Evolutionary conservation across 2,113 vertebrate species (phyloP).

Genomic region (Struthio camelus): DNA sequence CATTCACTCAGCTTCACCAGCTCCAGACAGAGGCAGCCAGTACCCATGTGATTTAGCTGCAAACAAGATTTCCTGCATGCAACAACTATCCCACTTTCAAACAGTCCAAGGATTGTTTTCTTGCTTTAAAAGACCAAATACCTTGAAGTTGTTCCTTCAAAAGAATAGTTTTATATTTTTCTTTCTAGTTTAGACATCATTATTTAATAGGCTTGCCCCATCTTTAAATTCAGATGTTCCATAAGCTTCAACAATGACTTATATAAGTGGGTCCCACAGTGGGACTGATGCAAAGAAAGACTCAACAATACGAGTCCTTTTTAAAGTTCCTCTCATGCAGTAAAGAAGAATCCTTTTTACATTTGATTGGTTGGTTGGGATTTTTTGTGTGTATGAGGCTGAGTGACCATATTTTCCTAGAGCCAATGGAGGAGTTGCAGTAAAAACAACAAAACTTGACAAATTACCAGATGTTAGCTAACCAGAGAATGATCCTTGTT

Average conservation of each 20-base stretch:
- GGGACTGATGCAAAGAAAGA: background rate
- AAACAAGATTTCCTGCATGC: too few relatives aligned
- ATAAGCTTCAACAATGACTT: background rate
- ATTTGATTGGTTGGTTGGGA: background rate
- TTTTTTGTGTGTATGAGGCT: background rate
- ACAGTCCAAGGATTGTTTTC: background rate
- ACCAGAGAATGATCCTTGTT: background rate
- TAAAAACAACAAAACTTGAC: background rate
- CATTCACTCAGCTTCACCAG: too few relatives aligned
- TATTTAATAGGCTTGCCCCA: background rate
- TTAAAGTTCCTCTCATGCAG: background rate
- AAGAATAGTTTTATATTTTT: background rate
- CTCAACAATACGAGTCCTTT: background rate
- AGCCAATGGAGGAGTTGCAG: background rate
- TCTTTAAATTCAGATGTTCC: conserved; percentile 7
- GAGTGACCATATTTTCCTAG: background rate
- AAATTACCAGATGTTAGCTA: background rate
- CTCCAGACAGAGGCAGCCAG: too few relatives aligned
- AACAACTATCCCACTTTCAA: background rate
- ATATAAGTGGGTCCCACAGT: background rate
- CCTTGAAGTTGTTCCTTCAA: background rate
- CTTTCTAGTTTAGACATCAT: background rate
- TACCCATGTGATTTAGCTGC: too few relatives aligned
- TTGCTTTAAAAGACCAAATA: background rate
- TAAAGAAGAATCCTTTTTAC: background rate